A percentile compares a stretch with the other conserved stretches of the same genome.
Conservation (phyloP, 2,888 invertebrate genomes). For the Ophion costatus region DNA sequence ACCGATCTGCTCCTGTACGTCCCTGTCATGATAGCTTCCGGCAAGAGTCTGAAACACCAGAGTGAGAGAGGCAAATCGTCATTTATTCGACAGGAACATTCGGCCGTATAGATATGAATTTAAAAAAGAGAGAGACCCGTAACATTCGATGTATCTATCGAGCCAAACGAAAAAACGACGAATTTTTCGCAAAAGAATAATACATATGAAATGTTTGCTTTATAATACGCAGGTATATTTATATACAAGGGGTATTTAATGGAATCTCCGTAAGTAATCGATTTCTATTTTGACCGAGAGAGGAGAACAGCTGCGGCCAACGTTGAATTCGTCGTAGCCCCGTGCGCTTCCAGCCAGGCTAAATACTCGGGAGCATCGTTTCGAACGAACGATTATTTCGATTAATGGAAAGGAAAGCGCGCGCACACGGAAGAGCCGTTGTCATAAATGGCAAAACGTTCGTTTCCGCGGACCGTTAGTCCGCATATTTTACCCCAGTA, state of each 20-base stretch:
- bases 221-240: not conserved
- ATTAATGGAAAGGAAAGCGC: not conserved
- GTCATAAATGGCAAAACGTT: not conserved
- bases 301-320: conserved; percentile 32
- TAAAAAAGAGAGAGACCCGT: not conserved
- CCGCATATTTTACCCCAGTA: too few relatives aligned
- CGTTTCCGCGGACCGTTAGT: too few relatives aligned
- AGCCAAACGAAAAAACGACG: too few relatives aligned
- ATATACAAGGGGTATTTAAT: not conserved
- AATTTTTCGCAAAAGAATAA: too few relatives aligned
- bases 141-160: too few relatives aligned
- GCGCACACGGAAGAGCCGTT: not conserved
- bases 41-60: conserved; percentile 85
- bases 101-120: not conserved
- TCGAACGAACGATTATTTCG: conserved; percentile 19
- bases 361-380: conserved; percentile 21
- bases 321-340: conserved; percentile 12
- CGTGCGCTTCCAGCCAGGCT: not conserved
- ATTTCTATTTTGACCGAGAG: conserved; percentile 72
- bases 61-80: conserved; percentile 54
- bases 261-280: conserved; percentile 62
- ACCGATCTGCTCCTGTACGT: conserved; percentile 85
- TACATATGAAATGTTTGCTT: too few relatives aligned
- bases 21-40: conserved; percentile 87
- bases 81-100: conserved; percentile 7